phyloP scores from a whole-genome alignment of 2,797 vertebrate species.

The Galago senegalensis region DNA sequence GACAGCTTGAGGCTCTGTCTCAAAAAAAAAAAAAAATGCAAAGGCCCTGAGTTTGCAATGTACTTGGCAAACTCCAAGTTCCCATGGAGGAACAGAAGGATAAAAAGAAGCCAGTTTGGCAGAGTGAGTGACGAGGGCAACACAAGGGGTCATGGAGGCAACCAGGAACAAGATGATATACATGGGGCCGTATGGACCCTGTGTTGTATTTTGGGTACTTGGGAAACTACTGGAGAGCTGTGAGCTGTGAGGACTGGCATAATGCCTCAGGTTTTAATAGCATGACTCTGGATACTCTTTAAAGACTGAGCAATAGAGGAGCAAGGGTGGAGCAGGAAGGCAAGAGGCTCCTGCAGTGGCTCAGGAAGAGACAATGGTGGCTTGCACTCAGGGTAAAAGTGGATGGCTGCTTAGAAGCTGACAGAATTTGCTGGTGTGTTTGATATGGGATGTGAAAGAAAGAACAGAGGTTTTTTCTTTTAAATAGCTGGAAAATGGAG shows the following conservation, averaged over 20 bases:
- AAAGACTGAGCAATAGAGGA: not conserved
- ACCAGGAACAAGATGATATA: not conserved
- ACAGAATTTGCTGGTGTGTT: not conserved
- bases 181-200: not conserved
- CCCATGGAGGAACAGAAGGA: constrained; percentile 50
- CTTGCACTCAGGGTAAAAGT: not conserved
- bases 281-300: not conserved
- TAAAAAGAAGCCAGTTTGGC: constrained; percentile 25
- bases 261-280: not conserved
- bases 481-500: constrained; percentile 42
- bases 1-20: no score
- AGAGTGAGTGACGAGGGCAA: constrained; percentile 40
- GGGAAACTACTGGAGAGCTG: not conserved
- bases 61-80: constrained; percentile 5
- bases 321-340: not conserved
- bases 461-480: constrained; percentile 15
- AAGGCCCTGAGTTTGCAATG: constrained; percentile 56
- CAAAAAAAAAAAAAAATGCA: not conserved
- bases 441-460: not conserved
- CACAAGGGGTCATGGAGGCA: constrained; percentile 24
- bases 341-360: not conserved
- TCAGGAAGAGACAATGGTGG: not conserved
- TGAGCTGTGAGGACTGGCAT: not conserved
- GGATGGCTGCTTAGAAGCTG: not conserved
- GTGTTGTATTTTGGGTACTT: not conserved